Base-by-base conservation (phyloP, 2,888 invertebrate genomes). In the Apoderus coryli region DNA sequence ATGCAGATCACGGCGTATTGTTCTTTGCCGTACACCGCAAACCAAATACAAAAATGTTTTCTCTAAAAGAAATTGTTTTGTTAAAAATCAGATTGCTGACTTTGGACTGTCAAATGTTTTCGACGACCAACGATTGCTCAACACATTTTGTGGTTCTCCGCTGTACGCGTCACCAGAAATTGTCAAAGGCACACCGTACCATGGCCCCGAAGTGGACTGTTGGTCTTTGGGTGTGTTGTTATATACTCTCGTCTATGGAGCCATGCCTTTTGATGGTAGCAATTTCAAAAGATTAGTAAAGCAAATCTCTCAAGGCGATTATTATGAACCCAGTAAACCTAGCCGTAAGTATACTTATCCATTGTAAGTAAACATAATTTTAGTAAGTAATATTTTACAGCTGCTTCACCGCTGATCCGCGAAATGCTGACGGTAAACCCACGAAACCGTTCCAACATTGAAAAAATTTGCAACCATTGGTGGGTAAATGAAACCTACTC, bases 261-360 rank as follows among this genome's bases (percentile, higher is more conserved):
- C 95, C 41, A 98, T 98, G 98, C 98, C 86, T 31, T 96, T 96
- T 57, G 96, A 96, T 63, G 96, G 96, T 37, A 88, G 90, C 39
- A 93, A 96, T 64, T 96, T 96, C 61, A 92, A 92, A 60, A 75
- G 88, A 49, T 74, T 98, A 51, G 92, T 93, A 40, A 80, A 85
- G 53, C 93, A 95, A 63, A 96, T 96, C 53, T 92, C 93, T 47
- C 81, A 85, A 53, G 95, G 95, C 4, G 92, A 93, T 58, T 98
- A 95, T 59, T 93, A 86, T 54, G 95, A 96, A 60, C 96, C 96
- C 26, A 81, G 85, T 49, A 81, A 74, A 46, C 89, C 89, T 25
- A 92, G 95, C 38, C 76, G 89, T 85, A 59, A 65, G 75, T 65
- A 37, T 19, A n/a, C 6, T 19, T 7, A 19, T 7, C 19, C 6